These are phyloP conservation scores for Gymnarchus niloticus DNA, from an alignment of 2,113 vertebrate genomes.

Conservation along the genomic window DNA sequence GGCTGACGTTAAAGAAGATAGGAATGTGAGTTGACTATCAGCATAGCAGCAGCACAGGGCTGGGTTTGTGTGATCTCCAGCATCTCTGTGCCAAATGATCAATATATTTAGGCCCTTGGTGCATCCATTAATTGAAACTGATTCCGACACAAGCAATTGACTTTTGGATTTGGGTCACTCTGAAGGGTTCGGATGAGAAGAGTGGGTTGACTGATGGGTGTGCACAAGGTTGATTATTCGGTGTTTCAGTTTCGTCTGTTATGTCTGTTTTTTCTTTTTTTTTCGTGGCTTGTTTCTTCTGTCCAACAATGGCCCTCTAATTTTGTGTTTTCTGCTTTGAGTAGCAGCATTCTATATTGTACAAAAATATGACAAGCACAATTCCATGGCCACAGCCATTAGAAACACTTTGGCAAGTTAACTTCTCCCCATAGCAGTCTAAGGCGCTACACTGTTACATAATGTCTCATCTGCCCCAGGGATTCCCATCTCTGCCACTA, in stretches of 20 bases:
- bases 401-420: background rate
- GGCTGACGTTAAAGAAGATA: background rate
- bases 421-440: background rate
- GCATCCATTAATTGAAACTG: background rate
- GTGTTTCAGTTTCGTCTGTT: background rate
- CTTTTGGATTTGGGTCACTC: background rate
- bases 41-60: background rate
- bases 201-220: background rate
- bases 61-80: background rate
- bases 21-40: background rate
- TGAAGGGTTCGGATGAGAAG: background rate
- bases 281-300: background rate
- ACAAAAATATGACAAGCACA: background rate
- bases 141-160: background rate
- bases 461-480: background rate
- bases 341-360: background rate
- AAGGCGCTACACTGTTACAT: background rate
- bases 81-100: background rate
- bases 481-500: background rate
- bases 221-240: background rate
- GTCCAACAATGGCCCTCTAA: background rate
- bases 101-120: background rate
- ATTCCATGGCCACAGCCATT: background rate
- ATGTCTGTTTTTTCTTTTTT: too few species aligned
- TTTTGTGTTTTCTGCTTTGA: background rate